Evolutionary conservation across 2,797 vertebrate genomes (phyloP).

Genomic region (Ctenochaetus hawaiiensis): DNA sequence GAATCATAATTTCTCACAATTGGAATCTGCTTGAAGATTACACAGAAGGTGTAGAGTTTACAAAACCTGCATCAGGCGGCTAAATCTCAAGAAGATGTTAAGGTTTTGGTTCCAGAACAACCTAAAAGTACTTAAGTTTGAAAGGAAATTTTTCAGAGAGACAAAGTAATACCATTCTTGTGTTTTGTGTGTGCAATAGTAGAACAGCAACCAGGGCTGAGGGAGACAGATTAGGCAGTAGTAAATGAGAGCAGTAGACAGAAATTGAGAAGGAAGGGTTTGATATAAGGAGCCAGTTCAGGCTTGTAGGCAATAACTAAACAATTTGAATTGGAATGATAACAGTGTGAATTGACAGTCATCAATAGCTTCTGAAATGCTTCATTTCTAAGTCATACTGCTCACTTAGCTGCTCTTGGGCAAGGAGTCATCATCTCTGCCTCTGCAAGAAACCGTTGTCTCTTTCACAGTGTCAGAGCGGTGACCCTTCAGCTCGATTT

Average conservation of each 20-base stretch:
- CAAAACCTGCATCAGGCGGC: constrained; percentile 11
- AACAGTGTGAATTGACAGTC: constrained; percentile 41
- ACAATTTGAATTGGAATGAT: constrained; percentile 54
- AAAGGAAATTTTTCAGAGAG: constrained; percentile 15
- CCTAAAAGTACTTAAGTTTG: constrained; percentile 28
- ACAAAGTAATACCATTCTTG: constrained; percentile 15
- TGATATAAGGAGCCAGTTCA: constrained; percentile 38
- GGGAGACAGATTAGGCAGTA: constrained; percentile 19
- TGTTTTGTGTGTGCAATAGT: constrained; percentile 13
- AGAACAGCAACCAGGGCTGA: constrained; percentile 18
- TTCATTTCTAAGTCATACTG: constrained; percentile 11
- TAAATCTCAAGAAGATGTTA: constrained; percentile 22
- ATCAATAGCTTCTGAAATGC: constrained; percentile 49
- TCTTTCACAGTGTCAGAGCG: too few species aligned
- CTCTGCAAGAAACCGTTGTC: not conserved
- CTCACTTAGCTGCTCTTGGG: constrained; percentile 23
- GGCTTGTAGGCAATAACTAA: constrained; percentile 40
- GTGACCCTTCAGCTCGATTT: too few species aligned
- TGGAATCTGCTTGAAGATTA: constrained; percentile 2
- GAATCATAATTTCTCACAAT: constrained; percentile 11
- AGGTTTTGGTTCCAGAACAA: constrained; percentile 32
- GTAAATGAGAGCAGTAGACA: constrained; percentile 19
- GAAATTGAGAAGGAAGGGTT: constrained; percentile 21
- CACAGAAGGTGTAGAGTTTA: not conserved
- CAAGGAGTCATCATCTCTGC: not conserved